phyloP scores from a whole-genome alignment of 2,888 invertebrate species.

The Drosophila emarginata region DNA sequence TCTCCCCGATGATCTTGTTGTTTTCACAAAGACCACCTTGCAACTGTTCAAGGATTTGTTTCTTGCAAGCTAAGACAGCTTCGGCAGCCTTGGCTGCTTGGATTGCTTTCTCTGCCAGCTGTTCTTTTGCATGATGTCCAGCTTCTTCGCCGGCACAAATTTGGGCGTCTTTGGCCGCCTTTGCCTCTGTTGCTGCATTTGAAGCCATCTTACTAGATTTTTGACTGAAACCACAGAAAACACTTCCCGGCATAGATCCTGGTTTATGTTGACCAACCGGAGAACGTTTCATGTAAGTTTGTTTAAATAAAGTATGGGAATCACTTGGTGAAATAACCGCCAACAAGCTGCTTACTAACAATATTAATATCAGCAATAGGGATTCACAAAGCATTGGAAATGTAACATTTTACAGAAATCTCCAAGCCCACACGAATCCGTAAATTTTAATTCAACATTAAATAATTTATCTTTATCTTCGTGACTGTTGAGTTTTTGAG shows the following conservation, averaged over 20 bases:
- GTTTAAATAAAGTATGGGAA: neutral
- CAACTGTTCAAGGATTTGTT: conserved; percentile 28
- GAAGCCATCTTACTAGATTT: conserved; percentile 38
- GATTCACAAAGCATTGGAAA: conserved; percentile 45
- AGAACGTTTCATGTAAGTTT: neutral
- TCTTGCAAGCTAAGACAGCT: conserved; percentile 33
- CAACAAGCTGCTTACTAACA: conserved; percentile 24
- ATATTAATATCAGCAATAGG: conserved; percentile 11
- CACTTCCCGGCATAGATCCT: conserved; percentile 6
- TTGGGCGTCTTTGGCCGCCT: conserved; percentile 43
- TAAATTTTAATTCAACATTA: neutral
- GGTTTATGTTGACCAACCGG: too few relatives aligned
- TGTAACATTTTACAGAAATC: conserved; percentile 44
- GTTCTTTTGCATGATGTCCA: conserved; percentile 17
- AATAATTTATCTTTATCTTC: too few relatives aligned
- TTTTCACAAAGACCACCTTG: conserved; percentile 12
- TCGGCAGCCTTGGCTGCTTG: conserved; percentile 45
- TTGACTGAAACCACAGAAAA: conserved; percentile 19
- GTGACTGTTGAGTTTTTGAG: neutral
- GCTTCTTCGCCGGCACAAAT: conserved; percentile 18
- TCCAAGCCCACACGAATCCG: conserved; percentile 22
- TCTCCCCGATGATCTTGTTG: conserved; percentile 24
- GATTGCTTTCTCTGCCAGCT: conserved; percentile 35
- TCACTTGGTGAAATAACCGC: neutral
- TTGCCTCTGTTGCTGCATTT: conserved; percentile 32